A percentile compares a stretch with the other conserved stretches of the same genome.
phyloP scores from a whole-genome alignment of 2,113 vertebrate genomes.

The Syrmaticus mikado region DNA sequence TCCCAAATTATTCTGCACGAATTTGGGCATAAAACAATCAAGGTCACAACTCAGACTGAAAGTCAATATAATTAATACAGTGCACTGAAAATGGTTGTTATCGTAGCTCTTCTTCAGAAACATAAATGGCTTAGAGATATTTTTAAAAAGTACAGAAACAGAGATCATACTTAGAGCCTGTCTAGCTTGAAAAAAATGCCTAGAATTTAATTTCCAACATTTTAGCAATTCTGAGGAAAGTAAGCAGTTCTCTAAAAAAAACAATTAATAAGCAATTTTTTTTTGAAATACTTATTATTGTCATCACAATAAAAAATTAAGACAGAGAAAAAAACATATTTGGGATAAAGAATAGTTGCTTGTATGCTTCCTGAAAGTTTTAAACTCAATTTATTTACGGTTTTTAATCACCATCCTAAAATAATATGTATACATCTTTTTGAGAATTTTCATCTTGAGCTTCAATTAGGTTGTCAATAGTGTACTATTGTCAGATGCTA shows the following conservation, averaged over 20 bases:
- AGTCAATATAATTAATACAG: neutral
- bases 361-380: neutral
- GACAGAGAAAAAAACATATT: neutral
- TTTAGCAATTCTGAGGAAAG: neutral
- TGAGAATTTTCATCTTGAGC: neutral
- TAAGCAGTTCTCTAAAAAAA: neutral
- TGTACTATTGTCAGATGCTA: neutral
- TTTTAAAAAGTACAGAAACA: neutral
- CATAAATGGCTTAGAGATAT: neutral
- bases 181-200: neutral
- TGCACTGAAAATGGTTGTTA: neutral
- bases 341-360: neutral
- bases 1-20: constrained; percentile 3
- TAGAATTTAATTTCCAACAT: neutral
- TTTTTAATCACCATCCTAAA: neutral
- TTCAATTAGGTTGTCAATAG: neutral
- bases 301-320: neutral
- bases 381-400: neutral
- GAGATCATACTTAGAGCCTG: neutral
- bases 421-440: neutral
- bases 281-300: neutral
- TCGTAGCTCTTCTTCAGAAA: neutral
- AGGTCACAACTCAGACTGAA: constrained; percentile 22
- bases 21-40: neutral
- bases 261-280: neutral